Base-by-base conservation (phyloP, 2,797 vertebrate genomes). In the Orestias chungarensis region DNA sequence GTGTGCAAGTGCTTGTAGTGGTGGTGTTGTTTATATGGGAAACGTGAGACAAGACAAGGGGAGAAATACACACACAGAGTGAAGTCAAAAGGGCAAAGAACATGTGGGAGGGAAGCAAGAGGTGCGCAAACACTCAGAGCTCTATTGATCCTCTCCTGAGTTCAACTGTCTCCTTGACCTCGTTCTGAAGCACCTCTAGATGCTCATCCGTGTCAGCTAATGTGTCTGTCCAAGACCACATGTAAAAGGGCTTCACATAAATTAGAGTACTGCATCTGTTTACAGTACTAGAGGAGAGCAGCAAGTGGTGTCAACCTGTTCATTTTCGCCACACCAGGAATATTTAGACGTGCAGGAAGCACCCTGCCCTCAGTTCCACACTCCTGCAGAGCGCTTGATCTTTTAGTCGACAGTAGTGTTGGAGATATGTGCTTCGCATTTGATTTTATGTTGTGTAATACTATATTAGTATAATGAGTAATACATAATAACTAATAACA, bases 131-230 rank as follows among this genome's bases (percentile, higher is more conserved):
- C 85, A 89, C 86, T 84, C 80, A 79, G 47, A 74, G 77, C 73
- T 83, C 84, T 88, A 91, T 91, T 90, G 91, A 93, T 90, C 86
- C 79, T 87, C 80, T 82, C 47, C 75, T 86, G 74, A 79, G 84
- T 88, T 90, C 84, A 88, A 80, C 80, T 74, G 76, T 86, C 86
- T 90, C 81, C 81, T 86, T 90, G 86, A 92, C 90, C 83, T 87
- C 79, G 68, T 76, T 88, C 74, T 83, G 73, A 80, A 88, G 83
- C 81, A 75, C 82, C 76, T 70, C 40, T 71, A 52, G 61, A 31
- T 70, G 64, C 46, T 23, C 57, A 47, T 62, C 38, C 33, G 49
- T 72, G 71, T 82, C 44, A 67, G 20, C 57, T 35, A 52, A 69
- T 46, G 64, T 33, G 25, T 52, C 33, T 70, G 64, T 71, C 17